Base-by-base conservation (phyloP, 2,888 invertebrate genomes). In the Anagyrus pseudococci region DNA sequence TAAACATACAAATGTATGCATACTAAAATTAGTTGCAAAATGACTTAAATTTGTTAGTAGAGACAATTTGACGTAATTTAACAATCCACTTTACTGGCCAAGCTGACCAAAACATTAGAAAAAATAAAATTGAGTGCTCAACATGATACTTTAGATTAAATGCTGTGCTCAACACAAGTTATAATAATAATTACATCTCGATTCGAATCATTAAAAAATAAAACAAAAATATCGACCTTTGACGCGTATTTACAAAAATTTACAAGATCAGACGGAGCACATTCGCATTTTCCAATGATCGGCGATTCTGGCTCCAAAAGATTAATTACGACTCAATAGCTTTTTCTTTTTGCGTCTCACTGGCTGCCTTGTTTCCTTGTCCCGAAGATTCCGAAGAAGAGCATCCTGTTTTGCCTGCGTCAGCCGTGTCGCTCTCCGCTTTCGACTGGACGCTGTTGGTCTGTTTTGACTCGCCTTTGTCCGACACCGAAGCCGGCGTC, bases 271-370 rank as follows among this genome's bases (percentile, higher is more conserved):
- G 49, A 62, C 23, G n/a, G 26, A 56, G 29, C 19, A 8, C 44
- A n/a, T 20, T 8, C n/a, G 15, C n/a, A 41, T 56, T 4, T 13
- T 26, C 22, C 41, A 17, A 53, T 17, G 29, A 52, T 46, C 46
- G 8, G 54, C n/a, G 19, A 29, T 43, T 29, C 47, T 4, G 4
- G 47, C 17, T 19, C 19, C 17, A 54, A 44, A 37, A 19, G 47
- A 37, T 37, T 8, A 37, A 71, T 78, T 79, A 79, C 70, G 77
- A 75, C 44, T 79, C 78, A 10, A 4, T 10, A 29, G 71, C 70
- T 67, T 77, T 76, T 58, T 68, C 75, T 49, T 71, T 73, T 64
- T 76, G 74, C 52, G 68, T 68, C 43, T 78, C 78, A 25, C n/a
- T n/a, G 25, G 19, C 15, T 15, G 70, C 69, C 49, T 76, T 78